Conservation (phyloP, 1,140 invertebrate species). For the Drusus annulatus region DNA sequence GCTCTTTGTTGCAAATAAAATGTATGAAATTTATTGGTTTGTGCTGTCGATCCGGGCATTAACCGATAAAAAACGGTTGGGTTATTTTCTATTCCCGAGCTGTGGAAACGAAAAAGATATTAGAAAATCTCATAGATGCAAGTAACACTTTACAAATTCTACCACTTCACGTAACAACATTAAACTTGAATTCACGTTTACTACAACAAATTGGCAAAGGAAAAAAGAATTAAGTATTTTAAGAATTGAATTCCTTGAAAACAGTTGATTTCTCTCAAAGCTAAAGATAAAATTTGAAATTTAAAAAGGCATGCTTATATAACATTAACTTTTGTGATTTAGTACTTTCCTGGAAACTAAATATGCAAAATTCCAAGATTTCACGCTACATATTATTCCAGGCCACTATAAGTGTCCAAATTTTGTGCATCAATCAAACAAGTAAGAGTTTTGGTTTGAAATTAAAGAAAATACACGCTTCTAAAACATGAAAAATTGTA, state of each 20-base stretch:
- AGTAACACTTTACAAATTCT: slow-evolving; percentile 48
- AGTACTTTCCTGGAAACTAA: too few relatives aligned
- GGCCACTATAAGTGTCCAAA: too few relatives aligned
- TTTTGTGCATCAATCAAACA: too few relatives aligned
- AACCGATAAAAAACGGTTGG: slow-evolving; percentile 95
- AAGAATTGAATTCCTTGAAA: neutral
- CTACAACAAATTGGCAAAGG: slow-evolving; percentile 15
- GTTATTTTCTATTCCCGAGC: slow-evolving; percentile 96
- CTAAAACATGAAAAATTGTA: too few relatives aligned
- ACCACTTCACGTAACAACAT: slow-evolving; percentile 54
- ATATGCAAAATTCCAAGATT: too few relatives aligned
- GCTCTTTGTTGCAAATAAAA: slow-evolving; percentile 95
- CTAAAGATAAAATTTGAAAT: too few relatives aligned
- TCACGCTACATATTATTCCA: too few relatives aligned
- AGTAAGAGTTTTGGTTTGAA: too few relatives aligned
- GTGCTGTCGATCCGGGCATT: slow-evolving; percentile 94
- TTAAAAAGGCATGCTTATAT: too few relatives aligned
- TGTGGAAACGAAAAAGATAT: slow-evolving; percentile 67
- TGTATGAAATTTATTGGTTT: slow-evolving; percentile 96
- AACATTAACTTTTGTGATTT: too few relatives aligned
- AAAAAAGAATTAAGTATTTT: slow-evolving; percentile 23
- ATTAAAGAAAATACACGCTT: too few relatives aligned
- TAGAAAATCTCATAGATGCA: slow-evolving; percentile 51
- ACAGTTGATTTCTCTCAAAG: neutral
- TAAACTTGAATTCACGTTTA: slow-evolving; percentile 19